A percentile compares a stretch with the other conserved stretches of the same genome.
phyloP scores from a whole-genome alignment of 92 coral and sea anemone genomes.

The Palythoa heliodiscus region DNA sequence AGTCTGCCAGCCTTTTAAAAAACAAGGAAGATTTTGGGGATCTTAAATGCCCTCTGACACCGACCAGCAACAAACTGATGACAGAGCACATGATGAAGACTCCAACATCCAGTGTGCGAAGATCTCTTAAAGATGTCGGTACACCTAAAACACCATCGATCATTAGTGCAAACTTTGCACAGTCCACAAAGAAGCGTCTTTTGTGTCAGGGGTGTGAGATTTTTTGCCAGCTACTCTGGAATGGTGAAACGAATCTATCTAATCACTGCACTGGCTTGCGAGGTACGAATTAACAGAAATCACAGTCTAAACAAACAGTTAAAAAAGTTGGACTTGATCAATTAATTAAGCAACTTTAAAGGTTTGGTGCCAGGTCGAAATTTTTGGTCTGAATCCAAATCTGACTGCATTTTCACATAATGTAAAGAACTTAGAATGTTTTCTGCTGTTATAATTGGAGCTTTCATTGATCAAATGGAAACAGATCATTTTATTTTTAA shows the following conservation, averaged over 20 bases:
- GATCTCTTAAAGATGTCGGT: slow-evolving; percentile 83
- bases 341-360: background rate
- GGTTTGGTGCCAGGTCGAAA: background rate
- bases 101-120: slow-evolving; percentile 76
- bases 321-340: background rate
- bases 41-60: slow-evolving; percentile 88
- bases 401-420: too few species aligned
- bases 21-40: slow-evolving; percentile 75
- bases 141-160: slow-evolving; percentile 87
- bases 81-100: slow-evolving; percentile 64
- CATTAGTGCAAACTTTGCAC: slow-evolving; percentile 77
- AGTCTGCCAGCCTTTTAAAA: slow-evolving; percentile 69
- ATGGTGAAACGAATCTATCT: slow-evolving; percentile 30
- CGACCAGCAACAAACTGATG: slow-evolving; percentile 73
- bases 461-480: background rate
- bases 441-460: too few species aligned
- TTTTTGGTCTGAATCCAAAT: too few species aligned
- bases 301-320: background rate
- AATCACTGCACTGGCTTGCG: background rate
- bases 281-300: background rate
- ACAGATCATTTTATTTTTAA: background rate
- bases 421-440: too few species aligned
- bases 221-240: slow-evolving; percentile 54
- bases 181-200: slow-evolving; percentile 62
- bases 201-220: slow-evolving; percentile 76